Percentiles rank a stretch among this genome's conserved stretches.
These are phyloP conservation scores for Lymantria monacha DNA, from an alignment of 2,888 invertebrate species.

Conservation along the genomic window DNA sequence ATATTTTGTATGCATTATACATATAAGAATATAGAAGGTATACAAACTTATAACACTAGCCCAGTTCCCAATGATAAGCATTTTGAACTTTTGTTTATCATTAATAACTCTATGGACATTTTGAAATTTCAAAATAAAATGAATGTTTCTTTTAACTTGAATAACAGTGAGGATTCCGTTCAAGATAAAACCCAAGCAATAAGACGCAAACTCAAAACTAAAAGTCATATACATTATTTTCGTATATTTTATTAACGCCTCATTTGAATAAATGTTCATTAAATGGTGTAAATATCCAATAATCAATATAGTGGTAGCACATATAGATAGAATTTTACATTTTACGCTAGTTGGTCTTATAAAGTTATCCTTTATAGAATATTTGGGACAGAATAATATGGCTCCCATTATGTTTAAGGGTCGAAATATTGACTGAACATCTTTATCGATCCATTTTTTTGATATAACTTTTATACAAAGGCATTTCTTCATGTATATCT, in stretches of 20 bases:
- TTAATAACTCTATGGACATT: conserved; percentile 10
- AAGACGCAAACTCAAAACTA: conserved; percentile 4
- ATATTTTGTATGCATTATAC: background rate
- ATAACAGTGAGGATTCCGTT: conserved; percentile 2
- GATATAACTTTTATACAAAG: too few species aligned
- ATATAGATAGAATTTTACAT: conserved; percentile 6
- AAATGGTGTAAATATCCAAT: background rate
- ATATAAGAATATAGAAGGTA: background rate
- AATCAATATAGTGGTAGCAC: background rate
- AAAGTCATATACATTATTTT: background rate
- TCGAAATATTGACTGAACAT: conserved; percentile 16
- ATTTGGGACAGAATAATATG: conserved; percentile 18
- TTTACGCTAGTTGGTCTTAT: conserved; percentile 16
- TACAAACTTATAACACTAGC: background rate
- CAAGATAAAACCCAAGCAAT: conserved; percentile 2
- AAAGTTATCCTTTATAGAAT: conserved; percentile 15
- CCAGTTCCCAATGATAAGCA: background rate
- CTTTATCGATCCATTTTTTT: conserved; percentile 16
- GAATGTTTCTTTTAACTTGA: conserved; percentile 5
- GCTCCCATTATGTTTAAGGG: conserved; percentile 23
- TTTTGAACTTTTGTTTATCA: background rate
- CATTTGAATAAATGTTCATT: background rate
- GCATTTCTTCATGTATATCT: too few species aligned
- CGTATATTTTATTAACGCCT: background rate
- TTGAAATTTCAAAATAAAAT: conserved; percentile 17